Conservation (phyloP, 2,888 invertebrate species). For the Horisme vitalbata region DNA sequence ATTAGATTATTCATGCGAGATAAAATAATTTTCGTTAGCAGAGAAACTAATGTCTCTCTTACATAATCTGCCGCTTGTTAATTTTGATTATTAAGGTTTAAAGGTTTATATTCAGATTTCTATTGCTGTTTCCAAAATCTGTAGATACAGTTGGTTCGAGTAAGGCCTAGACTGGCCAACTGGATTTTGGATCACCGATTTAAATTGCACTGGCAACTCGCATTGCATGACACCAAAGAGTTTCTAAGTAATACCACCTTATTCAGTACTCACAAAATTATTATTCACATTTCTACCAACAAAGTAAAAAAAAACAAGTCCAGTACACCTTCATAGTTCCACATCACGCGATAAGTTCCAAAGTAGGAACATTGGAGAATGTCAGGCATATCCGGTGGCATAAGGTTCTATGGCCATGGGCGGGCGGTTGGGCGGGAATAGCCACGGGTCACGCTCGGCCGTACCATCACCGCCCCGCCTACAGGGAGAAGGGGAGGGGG, state of each 20-base stretch:
- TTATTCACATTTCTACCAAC: slow-evolving; percentile 11
- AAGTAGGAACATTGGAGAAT: slow-evolving; percentile 19
- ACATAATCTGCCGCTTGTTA: no score
- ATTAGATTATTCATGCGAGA: no score
- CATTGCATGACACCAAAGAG: slow-evolving; percentile 11
- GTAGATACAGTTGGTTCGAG: no score
- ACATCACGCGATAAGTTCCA: slow-evolving; percentile 17
- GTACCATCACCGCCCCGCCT: slow-evolving; percentile 63
- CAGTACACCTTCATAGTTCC: slow-evolving; percentile 11
- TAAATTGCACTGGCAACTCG: no score
- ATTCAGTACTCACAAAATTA: slow-evolving; percentile 9
- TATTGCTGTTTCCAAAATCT: no score
- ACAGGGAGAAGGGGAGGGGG: slow-evolving; percentile 40
- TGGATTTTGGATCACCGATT: no score
- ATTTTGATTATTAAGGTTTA: no score
- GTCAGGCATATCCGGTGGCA: slow-evolving; percentile 26
- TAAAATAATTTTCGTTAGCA: no score
- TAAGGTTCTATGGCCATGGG: slow-evolving; percentile 38
- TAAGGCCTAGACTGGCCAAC: no score
- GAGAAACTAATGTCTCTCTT: no score
- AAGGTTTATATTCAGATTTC: no score
- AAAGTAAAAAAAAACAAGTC: slow-evolving; percentile 24
- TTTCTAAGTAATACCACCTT: not conserved
- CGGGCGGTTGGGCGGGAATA: slow-evolving; percentile 64
- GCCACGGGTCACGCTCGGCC: slow-evolving; percentile 72